Evolutionary conservation across 2,888 invertebrate species (phyloP), one percentile per base, ranked within the genome.

Genomic region (Drosophila prolongata): DNA sequence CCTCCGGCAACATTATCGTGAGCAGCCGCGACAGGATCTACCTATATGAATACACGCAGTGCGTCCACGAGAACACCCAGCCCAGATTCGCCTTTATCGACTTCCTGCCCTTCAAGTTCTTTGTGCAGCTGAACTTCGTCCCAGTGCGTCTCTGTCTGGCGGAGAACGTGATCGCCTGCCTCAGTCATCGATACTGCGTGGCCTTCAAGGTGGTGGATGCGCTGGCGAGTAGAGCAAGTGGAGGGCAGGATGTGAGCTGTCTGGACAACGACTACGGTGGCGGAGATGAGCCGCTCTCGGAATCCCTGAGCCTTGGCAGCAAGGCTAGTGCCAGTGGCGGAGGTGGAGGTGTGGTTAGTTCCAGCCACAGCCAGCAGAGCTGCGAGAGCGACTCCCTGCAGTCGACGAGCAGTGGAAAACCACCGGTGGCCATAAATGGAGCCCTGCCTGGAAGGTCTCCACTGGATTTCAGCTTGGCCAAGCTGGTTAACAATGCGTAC

Each of bases 131-230:
- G 53, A 93, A 94, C 62, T 95, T 96, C 89, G 87, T 92, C 16
- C 95, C 95, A 5, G 90, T 92, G 2, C 93, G 94, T 61, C 91
- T 96, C 52, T 93, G 93, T 38, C 91, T 96, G 49, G 94, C 94
- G 37, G 96, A 96, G 88, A 95, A 96, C 90, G 95, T 95, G 67
- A 93, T 96, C 24, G 94, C 94, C 1, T 94, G 94, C 66, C 93
- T 94, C 90, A 95, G 94, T 76, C 92, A 93, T 56, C 93, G 94
- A 37, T 94, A 93, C 80, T 93, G 95, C 60, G 94, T 95, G 76
- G 93, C 95, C n/a, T 95, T 95, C 79, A 93, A 94, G 87, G 92
- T 95, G 50, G 85, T 92, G 3, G 92, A 92, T 71, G 90, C 90
- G 1, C 74, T 90, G 49, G 69, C 85, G 6, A 88, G 61, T 44